Base-by-base conservation (phyloP, 2,888 invertebrate species). In the Callinectes sapidus region DNA sequence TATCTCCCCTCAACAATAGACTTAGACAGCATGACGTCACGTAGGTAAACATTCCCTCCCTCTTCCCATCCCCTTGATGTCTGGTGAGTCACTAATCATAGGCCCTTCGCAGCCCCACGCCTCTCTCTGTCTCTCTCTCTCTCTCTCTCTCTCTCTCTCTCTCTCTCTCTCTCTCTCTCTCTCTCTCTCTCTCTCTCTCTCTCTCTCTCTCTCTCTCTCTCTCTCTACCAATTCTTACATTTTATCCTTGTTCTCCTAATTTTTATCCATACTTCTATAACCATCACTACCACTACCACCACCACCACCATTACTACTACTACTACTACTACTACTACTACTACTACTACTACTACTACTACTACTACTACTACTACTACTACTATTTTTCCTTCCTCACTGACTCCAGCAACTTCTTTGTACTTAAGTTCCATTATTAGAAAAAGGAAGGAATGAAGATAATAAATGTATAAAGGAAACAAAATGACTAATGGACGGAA, bases 111-210 rank as follows among this genome's bases (percentile, higher is more conserved):
- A 61, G 61, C 23, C 61, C 61, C 61, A 61, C 71, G 5, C 39
- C 39, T 39, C 39, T 5, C 1, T 77, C 90, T 39, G 39, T 23
- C 90, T 66, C 77, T 71, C 39, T 90, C 90, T 71, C 71, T 39
- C 71, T 71, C 61, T 71, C 66, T 71, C 71, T 90, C 61, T 66
- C 90, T 66, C 90, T 66, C 71, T 66, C 90, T 77, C 81, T 39
- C 42, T 77, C 77, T 77, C 90, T 42, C 81, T 90, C 81, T 77
- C 42, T 39, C 77, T 71, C n/a, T n/a, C 39, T 39, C 39, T 5
- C 1, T 77, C 90, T 39, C 71, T 23, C 90, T 66, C 77, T 71
- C 39, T 90, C 90, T 71, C 71, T 39, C 71, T 71, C 61, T 71
- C 66, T 71, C 71, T 90, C 61, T 66, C 90, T 66, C 90, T 66